Conservation (phyloP, 2,888 invertebrate species). For the Cyclophora albipunctata region DNA sequence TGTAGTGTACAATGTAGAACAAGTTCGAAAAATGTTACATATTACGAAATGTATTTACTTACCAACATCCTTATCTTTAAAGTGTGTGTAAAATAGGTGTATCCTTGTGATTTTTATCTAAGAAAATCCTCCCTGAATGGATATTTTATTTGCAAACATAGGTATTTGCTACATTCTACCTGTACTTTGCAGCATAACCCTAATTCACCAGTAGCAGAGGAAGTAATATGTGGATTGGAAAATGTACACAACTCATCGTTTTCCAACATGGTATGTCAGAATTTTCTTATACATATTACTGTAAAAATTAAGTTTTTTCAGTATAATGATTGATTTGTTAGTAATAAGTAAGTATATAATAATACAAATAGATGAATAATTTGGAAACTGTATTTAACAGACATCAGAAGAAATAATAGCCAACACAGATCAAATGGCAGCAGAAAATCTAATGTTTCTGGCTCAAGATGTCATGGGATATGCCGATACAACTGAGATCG, state of each 20-base stretch:
- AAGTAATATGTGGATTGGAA: slow-evolving; percentile 50
- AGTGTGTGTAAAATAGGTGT: too few species aligned
- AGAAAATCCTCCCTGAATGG: too few species aligned
- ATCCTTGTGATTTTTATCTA: too few species aligned
- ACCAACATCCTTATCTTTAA: too few species aligned
- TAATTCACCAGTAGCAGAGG: slow-evolving; percentile 37
- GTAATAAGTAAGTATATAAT: too few species aligned
- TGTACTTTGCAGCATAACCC: slow-evolving; percentile 36
- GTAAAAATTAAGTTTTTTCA: too few species aligned
- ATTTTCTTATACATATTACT: too few species aligned
- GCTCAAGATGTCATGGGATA: slow-evolving; percentile 73
- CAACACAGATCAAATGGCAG: slow-evolving; percentile 77
- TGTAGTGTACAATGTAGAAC: too few species aligned
- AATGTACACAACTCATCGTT: slow-evolving; percentile 43
- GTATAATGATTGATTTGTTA: too few species aligned
- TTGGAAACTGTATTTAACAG: slow-evolving; percentile 17
- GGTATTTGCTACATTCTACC: not conserved
- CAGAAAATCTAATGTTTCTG: slow-evolving; percentile 78
- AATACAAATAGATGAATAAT: too few species aligned
- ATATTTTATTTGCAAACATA: slow-evolving; percentile 11
- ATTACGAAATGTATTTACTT: too few species aligned
- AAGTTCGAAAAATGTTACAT: too few species aligned
- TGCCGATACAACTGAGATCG: slow-evolving; percentile 51
- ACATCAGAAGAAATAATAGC: slow-evolving; percentile 56
- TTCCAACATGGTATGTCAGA: slow-evolving; percentile 45